phyloP scores from a whole-genome alignment of 2,797 vertebrate genomes.

The Nyctibius grandis region DNA sequence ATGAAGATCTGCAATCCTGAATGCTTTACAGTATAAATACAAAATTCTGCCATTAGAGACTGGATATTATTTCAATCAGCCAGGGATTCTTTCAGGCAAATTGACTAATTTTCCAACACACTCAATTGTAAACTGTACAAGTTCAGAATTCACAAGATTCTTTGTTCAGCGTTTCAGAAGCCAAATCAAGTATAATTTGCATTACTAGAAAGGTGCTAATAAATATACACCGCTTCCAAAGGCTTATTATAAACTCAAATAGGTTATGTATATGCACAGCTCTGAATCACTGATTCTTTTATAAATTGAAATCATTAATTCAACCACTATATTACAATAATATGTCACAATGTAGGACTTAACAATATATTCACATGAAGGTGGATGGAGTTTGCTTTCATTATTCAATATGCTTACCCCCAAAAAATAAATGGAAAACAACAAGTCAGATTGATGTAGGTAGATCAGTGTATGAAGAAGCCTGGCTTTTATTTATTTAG shows the following conservation, averaged over 20 bases:
- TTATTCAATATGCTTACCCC: not conserved
- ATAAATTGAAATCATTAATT: slow-evolving; percentile 3
- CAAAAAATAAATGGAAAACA: not conserved
- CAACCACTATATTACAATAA: not conserved
- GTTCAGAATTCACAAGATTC: not conserved
- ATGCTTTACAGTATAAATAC: not conserved
- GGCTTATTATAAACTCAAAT: not conserved
- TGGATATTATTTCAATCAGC: not conserved
- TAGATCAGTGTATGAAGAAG: not conserved
- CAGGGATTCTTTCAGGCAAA: not conserved
- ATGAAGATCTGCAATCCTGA: not conserved
- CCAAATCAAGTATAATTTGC: not conserved
- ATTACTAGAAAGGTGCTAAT: not conserved
- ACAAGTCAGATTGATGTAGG: not conserved
- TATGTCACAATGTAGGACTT: not conserved
- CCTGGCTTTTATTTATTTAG: not conserved
- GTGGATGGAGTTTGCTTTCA: not conserved
- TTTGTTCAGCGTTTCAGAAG: not conserved
- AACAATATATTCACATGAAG: not conserved
- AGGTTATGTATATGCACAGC: not conserved
- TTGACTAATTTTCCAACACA: not conserved
- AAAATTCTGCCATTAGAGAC: not conserved
- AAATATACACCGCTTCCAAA: not conserved
- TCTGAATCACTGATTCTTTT: slow-evolving; percentile 30
- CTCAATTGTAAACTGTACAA: not conserved